phyloP scores from a whole-genome alignment of 2,888 invertebrate species.

The Hydrotaea cyrtoneurina region DNA sequence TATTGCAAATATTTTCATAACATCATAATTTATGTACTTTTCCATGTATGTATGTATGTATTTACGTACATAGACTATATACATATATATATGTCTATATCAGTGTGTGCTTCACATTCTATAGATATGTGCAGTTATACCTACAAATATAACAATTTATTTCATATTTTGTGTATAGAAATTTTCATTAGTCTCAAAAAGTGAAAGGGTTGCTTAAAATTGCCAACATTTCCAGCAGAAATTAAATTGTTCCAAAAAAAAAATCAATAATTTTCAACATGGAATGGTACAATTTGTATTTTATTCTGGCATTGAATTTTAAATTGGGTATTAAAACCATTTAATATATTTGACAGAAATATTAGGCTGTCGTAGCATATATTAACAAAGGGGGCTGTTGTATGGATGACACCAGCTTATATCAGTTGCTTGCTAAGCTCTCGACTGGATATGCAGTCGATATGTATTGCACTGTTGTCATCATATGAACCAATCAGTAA shows the following conservation, averaged over 20 bases:
- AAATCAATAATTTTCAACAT: slow-evolving; percentile 19
- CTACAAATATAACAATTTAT: slow-evolving; percentile 8
- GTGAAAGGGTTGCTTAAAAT: slow-evolving; percentile 33
- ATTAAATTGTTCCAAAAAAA: background rate
- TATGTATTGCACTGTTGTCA: no score
- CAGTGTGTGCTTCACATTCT: no score
- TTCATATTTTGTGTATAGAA: background rate
- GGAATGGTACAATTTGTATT: background rate
- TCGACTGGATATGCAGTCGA: no score
- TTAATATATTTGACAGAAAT: no score
- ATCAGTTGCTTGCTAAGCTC: no score
- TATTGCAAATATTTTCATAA: slow-evolving; percentile 53
- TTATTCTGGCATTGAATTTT: background rate
- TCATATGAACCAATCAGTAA: no score
- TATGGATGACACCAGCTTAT: no score
- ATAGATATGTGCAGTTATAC: slow-evolving; percentile 1
- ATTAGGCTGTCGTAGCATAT: no score
- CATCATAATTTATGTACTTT: slow-evolving; percentile 44
- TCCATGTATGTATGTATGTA: background rate
- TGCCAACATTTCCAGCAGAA: background rate
- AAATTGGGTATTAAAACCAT: background rate
- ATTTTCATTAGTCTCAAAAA: slow-evolving; percentile 34
- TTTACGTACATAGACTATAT: background rate
- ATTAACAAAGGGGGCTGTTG: no score
- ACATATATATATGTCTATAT: background rate